Percentiles rank a stretch among this genome's conserved stretches.
Conservation (phyloP, 1,140 invertebrate genomes). For the Sminthurides bifidus region DNA sequence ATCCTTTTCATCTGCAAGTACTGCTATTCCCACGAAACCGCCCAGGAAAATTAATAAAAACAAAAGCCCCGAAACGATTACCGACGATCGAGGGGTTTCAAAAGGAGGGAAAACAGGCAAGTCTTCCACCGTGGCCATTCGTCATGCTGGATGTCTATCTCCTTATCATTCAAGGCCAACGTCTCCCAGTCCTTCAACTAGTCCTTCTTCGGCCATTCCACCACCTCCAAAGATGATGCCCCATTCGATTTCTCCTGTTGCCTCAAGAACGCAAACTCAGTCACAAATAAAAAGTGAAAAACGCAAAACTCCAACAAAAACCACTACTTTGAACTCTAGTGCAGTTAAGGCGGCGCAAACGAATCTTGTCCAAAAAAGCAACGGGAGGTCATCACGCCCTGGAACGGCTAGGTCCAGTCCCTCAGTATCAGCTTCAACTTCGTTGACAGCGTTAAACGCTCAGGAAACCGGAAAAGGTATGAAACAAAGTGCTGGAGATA, state of each 20-base stretch:
- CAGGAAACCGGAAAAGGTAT: conserved; percentile 1
- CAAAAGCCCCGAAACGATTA: conserved; percentile 37
- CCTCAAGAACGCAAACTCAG: not conserved
- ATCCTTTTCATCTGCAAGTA: not conserved
- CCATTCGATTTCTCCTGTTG: not conserved
- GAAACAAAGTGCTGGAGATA: no score
- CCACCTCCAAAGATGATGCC: not conserved
- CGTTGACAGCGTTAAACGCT: no score
- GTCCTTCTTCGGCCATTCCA: not conserved
- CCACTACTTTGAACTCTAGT: not conserved
- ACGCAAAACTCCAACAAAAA: not conserved
- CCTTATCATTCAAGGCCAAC: conserved; percentile 21
- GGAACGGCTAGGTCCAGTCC: no score
- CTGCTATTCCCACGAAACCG: conserved; percentile 15
- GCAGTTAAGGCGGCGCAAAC: not conserved
- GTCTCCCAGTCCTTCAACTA: conserved; percentile 6
- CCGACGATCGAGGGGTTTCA: not conserved
- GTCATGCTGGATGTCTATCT: conserved; percentile 27
- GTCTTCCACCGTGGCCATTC: conserved; percentile 16
- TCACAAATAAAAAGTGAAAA: conserved; percentile 1
- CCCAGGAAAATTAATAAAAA: conserved; percentile 47
- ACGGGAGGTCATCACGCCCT: not conserved
- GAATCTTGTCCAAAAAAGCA: not conserved
- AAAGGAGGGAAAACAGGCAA: conserved; percentile 20
- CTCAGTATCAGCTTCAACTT: no score